A percentile compares a stretch with the other conserved stretches of the same genome.
These are phyloP conservation scores for Oreochromis mossambicus DNA, from an alignment of 2,797 vertebrate species.

Conservation along the genomic window DNA sequence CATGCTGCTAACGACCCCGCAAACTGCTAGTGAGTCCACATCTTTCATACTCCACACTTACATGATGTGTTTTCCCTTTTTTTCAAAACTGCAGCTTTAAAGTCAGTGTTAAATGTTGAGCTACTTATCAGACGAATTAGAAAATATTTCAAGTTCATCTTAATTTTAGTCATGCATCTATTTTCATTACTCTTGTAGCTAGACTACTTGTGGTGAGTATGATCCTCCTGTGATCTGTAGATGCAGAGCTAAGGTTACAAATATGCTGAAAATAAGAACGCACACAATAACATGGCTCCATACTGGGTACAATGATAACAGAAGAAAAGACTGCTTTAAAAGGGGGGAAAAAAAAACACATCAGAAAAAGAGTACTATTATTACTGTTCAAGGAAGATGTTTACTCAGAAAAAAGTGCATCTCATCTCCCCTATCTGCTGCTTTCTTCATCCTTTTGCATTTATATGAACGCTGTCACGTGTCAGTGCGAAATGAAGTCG, in stretches of 20 bases:
- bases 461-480: neutral
- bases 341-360: neutral
- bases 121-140: neutral
- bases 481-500: neutral
- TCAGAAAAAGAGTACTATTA: neutral
- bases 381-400: neutral
- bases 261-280: neutral
- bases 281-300: neutral
- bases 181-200: neutral
- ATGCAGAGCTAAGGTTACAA: neutral
- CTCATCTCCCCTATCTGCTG: neutral
- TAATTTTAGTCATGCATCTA: neutral
- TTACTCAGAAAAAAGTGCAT: neutral
- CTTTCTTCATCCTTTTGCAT: neutral
- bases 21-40: neutral
- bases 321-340: neutral
- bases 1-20: neutral
- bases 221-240: neutral
- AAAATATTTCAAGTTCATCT: neutral
- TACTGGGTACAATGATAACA: neutral
- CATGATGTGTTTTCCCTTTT: accelerated
- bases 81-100: neutral
- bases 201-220: neutral
- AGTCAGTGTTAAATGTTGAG: neutral
- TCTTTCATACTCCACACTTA: neutral